Evolutionary conservation across 2,888 invertebrate species (phyloP).

Genomic region (Pyrgus malvae): DNA sequence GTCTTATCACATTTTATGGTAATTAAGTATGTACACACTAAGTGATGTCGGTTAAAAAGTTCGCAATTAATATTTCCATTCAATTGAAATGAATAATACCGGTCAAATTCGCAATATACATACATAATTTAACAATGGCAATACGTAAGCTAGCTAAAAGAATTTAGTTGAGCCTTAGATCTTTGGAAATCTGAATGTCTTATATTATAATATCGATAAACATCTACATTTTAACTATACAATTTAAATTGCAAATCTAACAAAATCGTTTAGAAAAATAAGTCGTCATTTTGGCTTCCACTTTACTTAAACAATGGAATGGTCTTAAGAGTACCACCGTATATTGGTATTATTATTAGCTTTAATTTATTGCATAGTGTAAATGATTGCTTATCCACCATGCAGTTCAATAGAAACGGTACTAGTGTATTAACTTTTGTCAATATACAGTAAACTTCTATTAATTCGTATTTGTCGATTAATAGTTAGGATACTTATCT

Average conservation of each 20-base stretch:
- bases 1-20: constrained; percentile 59
- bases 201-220: constrained; percentile 72
- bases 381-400: too few species aligned
- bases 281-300: constrained; percentile 80
- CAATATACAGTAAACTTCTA: too few species aligned
- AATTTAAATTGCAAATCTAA: constrained; percentile 74
- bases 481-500: too few species aligned
- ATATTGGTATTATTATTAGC: constrained; percentile 14
- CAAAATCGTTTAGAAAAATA: constrained; percentile 80
- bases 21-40: constrained; percentile 47
- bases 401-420: too few species aligned
- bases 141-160: constrained; percentile 61
- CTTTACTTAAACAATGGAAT: constrained; percentile 75
- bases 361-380: constrained; percentile 5
- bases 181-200: constrained; percentile 78
- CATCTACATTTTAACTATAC: constrained; percentile 69
- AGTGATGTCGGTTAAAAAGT: constrained; percentile 34
- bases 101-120: constrained; percentile 37
- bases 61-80: constrained; percentile 27
- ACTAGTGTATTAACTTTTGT: too few species aligned
- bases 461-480: too few species aligned
- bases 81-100: constrained; percentile 28
- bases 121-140: constrained; percentile 45
- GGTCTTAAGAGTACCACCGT: constrained; percentile 73
- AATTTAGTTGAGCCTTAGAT: constrained; percentile 77